phyloP scores from a whole-genome alignment of 2,888 invertebrate genomes.

The Plutella xylostella region DNA sequence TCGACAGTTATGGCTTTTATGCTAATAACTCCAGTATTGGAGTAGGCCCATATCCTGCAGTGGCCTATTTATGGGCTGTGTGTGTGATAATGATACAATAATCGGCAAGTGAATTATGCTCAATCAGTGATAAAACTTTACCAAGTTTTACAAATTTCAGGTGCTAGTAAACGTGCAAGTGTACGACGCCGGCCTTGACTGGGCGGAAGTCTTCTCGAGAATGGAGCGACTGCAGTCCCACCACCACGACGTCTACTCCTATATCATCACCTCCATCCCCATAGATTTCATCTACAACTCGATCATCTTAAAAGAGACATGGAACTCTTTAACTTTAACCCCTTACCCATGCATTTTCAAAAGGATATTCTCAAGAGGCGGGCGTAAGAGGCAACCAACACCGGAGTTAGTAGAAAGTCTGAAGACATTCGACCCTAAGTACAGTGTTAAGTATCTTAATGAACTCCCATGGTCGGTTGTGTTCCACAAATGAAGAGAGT shows the following conservation, averaged over 20 bases:
- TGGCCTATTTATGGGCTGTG: too few relatives aligned
- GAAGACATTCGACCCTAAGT: constrained; percentile 31
- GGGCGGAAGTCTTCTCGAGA: constrained; percentile 34
- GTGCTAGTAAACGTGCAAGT: constrained; percentile 52
- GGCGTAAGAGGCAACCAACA: background rate
- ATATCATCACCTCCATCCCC: constrained; percentile 41
- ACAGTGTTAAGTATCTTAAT: constrained; percentile 36
- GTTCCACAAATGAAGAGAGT: constrained; percentile 23
- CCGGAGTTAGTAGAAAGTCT: constrained; percentile 17
- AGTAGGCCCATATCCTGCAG: too few relatives aligned
- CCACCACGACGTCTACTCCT: constrained; percentile 40
- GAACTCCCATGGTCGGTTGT: constrained; percentile 57
- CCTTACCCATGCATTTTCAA: background rate
- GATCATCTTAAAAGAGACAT: constrained; percentile 29
- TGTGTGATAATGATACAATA: too few relatives aligned
- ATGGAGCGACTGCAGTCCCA: constrained; percentile 39
- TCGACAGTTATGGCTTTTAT: too few relatives aligned
- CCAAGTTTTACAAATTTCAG: too few relatives aligned
- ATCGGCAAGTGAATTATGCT: too few relatives aligned
- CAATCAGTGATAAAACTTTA: too few relatives aligned
- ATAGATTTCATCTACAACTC: constrained; percentile 50
- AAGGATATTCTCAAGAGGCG: background rate
- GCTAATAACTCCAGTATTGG: too few relatives aligned
- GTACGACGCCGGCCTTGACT: constrained; percentile 32
- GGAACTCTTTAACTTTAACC: constrained; percentile 14